These are phyloP conservation scores for Scaptomyza reducta DNA, from an alignment of 2,888 invertebrate species.

Conservation along the genomic window DNA sequence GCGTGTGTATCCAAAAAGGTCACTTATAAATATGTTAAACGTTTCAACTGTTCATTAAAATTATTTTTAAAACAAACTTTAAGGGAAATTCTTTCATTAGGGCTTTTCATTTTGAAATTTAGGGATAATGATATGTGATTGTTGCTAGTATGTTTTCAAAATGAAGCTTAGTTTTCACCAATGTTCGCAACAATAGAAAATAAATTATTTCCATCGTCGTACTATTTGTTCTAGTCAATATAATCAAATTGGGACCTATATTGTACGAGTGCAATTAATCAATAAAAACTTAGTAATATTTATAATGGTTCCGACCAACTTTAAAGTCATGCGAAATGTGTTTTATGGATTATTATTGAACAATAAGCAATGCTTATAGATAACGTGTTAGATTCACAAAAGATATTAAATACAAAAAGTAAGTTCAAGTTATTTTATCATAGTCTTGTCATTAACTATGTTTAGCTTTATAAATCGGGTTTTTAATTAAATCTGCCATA, in stretches of 20 bases:
- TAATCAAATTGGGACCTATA: no score
- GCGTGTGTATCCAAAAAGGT: conserved; percentile 47
- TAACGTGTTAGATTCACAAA: conserved; percentile 6
- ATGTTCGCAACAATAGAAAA: neutral
- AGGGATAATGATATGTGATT: no score
- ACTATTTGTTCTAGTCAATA: no score
- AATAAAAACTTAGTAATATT: neutral
- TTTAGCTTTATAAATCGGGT: neutral
- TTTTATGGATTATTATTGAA: no score
- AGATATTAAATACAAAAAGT: neutral
- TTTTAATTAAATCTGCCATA: neutral
- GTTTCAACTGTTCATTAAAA: no score
- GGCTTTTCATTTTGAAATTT: no score
- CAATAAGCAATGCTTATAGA: neutral
- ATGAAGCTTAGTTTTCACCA: no score
- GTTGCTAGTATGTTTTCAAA: no score
- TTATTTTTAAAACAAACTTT: no score
- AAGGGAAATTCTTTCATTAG: no score
- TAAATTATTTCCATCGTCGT: neutral
- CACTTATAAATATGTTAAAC: conserved; percentile 20
- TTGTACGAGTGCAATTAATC: neutral
- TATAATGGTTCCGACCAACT: neutral
- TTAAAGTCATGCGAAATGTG: conserved; percentile 1
- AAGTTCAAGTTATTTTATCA: neutral
- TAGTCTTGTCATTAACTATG: neutral